These are phyloP conservation scores for Ranitomeya variabilis DNA, from an alignment of 2,113 vertebrate genomes.

Conservation along the genomic window DNA sequence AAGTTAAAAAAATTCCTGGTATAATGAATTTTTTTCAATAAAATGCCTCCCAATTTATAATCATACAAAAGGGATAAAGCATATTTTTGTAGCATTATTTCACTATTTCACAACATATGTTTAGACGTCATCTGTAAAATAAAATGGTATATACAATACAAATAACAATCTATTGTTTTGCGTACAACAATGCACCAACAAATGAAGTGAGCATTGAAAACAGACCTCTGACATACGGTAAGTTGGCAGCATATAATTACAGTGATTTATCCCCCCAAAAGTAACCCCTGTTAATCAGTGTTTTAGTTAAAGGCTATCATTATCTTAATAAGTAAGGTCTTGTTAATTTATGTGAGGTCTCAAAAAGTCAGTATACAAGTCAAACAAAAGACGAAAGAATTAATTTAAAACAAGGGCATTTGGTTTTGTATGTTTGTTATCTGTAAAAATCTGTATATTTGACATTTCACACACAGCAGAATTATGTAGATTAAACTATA, in stretches of 20 bases:
- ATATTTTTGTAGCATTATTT: background rate
- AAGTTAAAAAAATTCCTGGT: too few relatives aligned
- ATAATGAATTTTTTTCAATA: background rate
- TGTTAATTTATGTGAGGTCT: background rate
- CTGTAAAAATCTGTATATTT: too few relatives aligned
- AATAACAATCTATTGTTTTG: background rate
- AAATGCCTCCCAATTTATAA: background rate
- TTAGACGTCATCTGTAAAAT: background rate
- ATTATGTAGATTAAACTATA: too few relatives aligned
- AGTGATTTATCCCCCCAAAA: background rate
- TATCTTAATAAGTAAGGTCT: background rate
- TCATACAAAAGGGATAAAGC: background rate
- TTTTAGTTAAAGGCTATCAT: background rate
- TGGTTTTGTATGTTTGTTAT: background rate
- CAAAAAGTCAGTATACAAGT: background rate
- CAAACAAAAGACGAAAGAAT: background rate
- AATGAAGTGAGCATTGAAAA: background rate
- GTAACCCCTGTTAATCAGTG: background rate
- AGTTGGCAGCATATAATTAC: background rate
- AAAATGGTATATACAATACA: background rate
- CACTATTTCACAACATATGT: background rate
- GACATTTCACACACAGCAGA: too few relatives aligned
- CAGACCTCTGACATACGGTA: background rate
- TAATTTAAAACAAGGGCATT: background rate
- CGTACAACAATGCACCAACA: background rate